Evolutionary conservation across 2,113 vertebrate genomes (phyloP), one percentile per base, ranked within the genome.

Genomic region (Poeciliopsis retropinna): DNA sequence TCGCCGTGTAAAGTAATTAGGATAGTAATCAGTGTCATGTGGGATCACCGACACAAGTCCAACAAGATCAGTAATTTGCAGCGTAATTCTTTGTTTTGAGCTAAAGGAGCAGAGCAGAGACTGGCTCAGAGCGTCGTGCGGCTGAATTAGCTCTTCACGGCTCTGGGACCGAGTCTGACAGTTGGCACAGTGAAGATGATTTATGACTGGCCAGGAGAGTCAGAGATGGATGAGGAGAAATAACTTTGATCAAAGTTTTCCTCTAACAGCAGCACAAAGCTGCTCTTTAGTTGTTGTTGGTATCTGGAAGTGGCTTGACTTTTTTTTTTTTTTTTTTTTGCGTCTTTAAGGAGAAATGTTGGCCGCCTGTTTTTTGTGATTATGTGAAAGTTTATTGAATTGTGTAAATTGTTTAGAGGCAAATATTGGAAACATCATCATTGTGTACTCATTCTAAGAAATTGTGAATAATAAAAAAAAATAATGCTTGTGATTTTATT

Each of bases 241-340:
- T 82, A 93, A 92, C 87, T 92, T 92, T 92, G 81, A 92, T 92
- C 90, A 91, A 92, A 92, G 88, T 91, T 93, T 91, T 87, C 83
- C 76, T 85, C 87, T 89, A 89, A 89, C 89, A 84, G 87, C 85
- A 85, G 82, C 80, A 62, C 78, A 89, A 87, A 84, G 73, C 84
- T 80, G 72, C 78, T 73, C 77, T 81, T 85, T 66, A 61, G 83
- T 89, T 74, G 71, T 85, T 66, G 80, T 82, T 87, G 86, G 77
- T 85, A 60, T 78, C 75, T 86, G 82, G 79, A 77, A 32, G 73
- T 70, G 85, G 64, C 83, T 76, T 73, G 78, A 81, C 88, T 87
- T 84, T 66, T 67, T 68, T 80, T 81, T 80, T 82, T 47, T 60
- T 72, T 83, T 81, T 79, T 83, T 67, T 64, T 84, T 81, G 75